Base-by-base conservation (phyloP, 2,797 vertebrate species). In the Clarias laeviceps region DNA sequence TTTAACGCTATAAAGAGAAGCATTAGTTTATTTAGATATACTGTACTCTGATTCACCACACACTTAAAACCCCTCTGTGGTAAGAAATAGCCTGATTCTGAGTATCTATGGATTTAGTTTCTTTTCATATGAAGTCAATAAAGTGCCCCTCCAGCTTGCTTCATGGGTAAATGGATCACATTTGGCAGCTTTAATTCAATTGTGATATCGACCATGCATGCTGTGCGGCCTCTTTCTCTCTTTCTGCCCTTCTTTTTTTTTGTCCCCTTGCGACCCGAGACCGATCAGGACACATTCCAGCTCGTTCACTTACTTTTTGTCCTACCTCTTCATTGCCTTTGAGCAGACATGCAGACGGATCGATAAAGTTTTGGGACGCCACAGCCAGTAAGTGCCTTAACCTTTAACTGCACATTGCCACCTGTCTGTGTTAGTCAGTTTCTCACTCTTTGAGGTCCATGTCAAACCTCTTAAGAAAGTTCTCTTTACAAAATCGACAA, bases 311-410 rank as follows among this genome's bases (percentile, higher is more conserved):
- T 32, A 78, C 82, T 88, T 70, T 88, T 86, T 90, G 85, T 89
- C 83, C 82, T 85, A 62, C 86, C 37, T 84, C 88, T 90, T 83
- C 85, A 45, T 84, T 91, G 24, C 89, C 82, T 89, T 85, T 89
- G n/a, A 90, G 54, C 87, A 99, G 98, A 92, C 98, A 99, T 91
- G 98, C 98, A 90, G 98, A 99, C 83, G 98, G 98, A 93, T 97
- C 98, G 83, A 94, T 99, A 89, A 99, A 99, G 92, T 99, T 99
- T 95, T 99, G 98, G 98, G 98, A 99, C 89, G 98, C 97, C 88
- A 98, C 98, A 92, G 98, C 98, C 93, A 98, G 98, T 99, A 97
- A 97, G 98, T 97, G 86, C 84, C 62, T 84, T 84, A 56, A 76
- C 79, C 82, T 87, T 90, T 87, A 62, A 90, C 88, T 80, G 72